Evolutionary conservation across 2,113 vertebrate genomes (phyloP), one percentile per base, ranked within the genome.

Genomic region (Semnopithecus entellus): DNA sequence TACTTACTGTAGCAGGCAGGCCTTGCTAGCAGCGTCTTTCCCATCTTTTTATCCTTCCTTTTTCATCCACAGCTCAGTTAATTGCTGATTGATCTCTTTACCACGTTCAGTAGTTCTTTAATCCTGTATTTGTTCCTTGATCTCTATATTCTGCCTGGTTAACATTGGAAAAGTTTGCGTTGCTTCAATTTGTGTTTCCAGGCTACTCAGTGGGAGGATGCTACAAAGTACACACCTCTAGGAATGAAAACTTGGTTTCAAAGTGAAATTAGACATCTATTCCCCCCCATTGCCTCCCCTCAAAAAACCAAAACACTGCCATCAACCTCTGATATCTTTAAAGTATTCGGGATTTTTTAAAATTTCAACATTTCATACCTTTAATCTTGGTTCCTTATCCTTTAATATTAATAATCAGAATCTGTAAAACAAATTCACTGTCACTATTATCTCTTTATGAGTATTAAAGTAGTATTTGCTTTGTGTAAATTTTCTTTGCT

Each of bases 121-220:
- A 14, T 52, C 68, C 18, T 73, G 73, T 48, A 40, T 57, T 82
- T 27, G 82, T 88, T 76, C 48, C 57, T 75, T 57, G 13, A 32
- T 66, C 40, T 81, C 59, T n/a, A 1, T 40, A 32, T 93, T 40
- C 90, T 87, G 43, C 68, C 79, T 94, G 57, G 43, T 75, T 94
- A 85, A 59, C 35, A 22, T 38, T 85, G 32, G 57, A 38, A 76
- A 92, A 84, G 40, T 84, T 94, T 94, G n/a, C 75, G 68, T 87
- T 82, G 20, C 12, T 59, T 48, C 66, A 70, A 0, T 84, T 72
- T 88, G 43, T 93, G 9, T 85, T 92, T 87, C 32, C 83, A 0
- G 64, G n/a, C 59, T 90, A 3, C 59, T 57, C 32, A 50, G 40
- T 79, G 70, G n/a, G 64, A 88, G 32, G 59, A 50, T 45, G 50